phyloP scores from a whole-genome alignment of 2,888 invertebrate species.

The Aromia moschata region DNA sequence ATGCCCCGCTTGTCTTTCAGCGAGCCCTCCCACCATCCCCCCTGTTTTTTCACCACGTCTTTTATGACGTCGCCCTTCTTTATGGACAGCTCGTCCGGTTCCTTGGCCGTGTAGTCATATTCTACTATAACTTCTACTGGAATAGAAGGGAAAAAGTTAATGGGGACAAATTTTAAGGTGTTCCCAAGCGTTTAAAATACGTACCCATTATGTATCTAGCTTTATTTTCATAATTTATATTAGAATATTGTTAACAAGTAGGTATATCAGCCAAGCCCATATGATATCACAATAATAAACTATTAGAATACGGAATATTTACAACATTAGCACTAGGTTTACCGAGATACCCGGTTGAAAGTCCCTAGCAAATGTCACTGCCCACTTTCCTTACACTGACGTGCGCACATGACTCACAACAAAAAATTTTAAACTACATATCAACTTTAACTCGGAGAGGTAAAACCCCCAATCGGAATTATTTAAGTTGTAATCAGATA shows the following conservation, averaged over 20 bases:
- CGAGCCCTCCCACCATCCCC: conserved; percentile 94
- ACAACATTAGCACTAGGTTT: conserved; percentile 18
- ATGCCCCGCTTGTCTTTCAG: conserved; percentile 83
- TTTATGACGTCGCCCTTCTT: conserved; percentile 84
- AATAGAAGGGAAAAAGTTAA: too few species aligned
- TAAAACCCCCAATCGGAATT: too few species aligned
- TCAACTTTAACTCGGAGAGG: too few species aligned
- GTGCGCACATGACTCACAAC: too few species aligned
- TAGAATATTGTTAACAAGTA: conserved; percentile 21
- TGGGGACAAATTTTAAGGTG: not conserved
- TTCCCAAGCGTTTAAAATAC: conserved; percentile 11
- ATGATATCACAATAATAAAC: conserved; percentile 26
- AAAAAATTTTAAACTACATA: too few species aligned
- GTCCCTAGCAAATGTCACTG: conserved; percentile 21
- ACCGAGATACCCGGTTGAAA: conserved; percentile 1
- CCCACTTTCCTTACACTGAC: not conserved
- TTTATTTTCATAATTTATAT: conserved; percentile 32
- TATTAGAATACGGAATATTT: conserved; percentile 9
- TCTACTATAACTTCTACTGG: conserved; percentile 85
- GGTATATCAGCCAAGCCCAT: conserved; percentile 35
- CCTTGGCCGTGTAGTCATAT: conserved; percentile 86
- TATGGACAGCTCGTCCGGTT: conserved; percentile 85
- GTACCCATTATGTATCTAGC: conserved; percentile 38
- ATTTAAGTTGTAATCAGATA: too few species aligned
- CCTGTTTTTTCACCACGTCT: conserved; percentile 79